These are phyloP conservation scores for Eulemur albifrons DNA, from an alignment of 2,797 vertebrate genomes.

Conservation along the genomic window DNA sequence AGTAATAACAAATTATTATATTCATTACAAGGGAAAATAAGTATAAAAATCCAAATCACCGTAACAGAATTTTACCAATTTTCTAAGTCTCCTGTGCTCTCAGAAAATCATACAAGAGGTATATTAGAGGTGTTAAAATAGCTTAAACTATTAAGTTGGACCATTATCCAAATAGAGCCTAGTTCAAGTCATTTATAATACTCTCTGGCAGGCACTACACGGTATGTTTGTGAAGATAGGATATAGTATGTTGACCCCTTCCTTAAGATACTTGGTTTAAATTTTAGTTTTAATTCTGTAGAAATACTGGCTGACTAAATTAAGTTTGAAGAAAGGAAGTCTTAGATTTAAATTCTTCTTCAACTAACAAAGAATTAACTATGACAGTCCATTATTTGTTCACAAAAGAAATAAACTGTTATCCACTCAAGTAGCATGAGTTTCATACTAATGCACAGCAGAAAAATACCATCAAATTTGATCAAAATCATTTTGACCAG, in stretches of 20 bases:
- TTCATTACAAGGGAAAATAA: neutral
- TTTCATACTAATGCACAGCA: neutral
- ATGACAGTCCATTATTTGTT: neutral
- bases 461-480: conserved; percentile 30
- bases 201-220: neutral
- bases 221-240: neutral
- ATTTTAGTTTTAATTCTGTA: conserved; percentile 36
- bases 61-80: neutral
- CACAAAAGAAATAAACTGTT: conserved; percentile 16
- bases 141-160: conserved; percentile 14
- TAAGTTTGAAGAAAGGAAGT: conserved; percentile 28
- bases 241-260: neutral
- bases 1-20: neutral
- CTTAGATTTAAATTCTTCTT: conserved; percentile 41
- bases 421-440: neutral
- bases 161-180: conserved; percentile 11
- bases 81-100: neutral
- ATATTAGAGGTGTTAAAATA: neutral
- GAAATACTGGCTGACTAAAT: neutral
- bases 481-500: conserved; percentile 39
- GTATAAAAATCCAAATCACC: neutral
- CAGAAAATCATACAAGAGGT: conserved; percentile 34
- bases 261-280: neutral
- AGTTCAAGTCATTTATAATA: conserved; percentile 31
- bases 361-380: conserved; percentile 13